Percentiles rank a stretch among this genome's conserved stretches.
phyloP scores from a whole-genome alignment of 2,888 invertebrate species.

The Stramonita haemastoma region DNA sequence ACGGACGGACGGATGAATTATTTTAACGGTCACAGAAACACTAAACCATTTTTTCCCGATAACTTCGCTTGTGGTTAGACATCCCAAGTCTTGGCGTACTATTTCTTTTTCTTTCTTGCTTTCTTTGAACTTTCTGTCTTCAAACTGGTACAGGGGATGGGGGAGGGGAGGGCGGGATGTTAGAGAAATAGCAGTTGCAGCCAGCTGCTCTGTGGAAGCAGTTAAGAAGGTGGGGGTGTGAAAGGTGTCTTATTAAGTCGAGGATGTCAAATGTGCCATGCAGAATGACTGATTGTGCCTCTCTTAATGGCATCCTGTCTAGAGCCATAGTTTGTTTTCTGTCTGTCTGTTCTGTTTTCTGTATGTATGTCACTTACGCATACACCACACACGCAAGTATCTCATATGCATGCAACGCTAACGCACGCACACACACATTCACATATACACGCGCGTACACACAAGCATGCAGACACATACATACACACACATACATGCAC shows the following conservation, averaged over 20 bases:
- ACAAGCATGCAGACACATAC: neutral
- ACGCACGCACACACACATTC: neutral
- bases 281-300: neutral
- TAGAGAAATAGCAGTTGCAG: neutral
- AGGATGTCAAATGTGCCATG: neutral
- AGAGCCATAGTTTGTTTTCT: neutral
- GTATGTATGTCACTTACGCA: neutral
- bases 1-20: no score
- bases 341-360: neutral
- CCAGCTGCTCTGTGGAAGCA: neutral
- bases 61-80: no score
- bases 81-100: neutral
- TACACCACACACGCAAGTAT: neutral
- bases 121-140: neutral
- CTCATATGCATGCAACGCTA: neutral
- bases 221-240: neutral
- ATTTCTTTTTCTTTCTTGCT: neutral
- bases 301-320: neutral
- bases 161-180: no score
- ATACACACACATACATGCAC: neutral
- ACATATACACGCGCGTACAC: neutral
- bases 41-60: no score
- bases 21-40: no score
- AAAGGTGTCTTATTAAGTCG: neutral
- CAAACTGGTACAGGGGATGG: neutral